Evolutionary conservation across 2,797 vertebrate genomes (phyloP).

Genomic region (Triplophysa yarkandensis): DNA sequence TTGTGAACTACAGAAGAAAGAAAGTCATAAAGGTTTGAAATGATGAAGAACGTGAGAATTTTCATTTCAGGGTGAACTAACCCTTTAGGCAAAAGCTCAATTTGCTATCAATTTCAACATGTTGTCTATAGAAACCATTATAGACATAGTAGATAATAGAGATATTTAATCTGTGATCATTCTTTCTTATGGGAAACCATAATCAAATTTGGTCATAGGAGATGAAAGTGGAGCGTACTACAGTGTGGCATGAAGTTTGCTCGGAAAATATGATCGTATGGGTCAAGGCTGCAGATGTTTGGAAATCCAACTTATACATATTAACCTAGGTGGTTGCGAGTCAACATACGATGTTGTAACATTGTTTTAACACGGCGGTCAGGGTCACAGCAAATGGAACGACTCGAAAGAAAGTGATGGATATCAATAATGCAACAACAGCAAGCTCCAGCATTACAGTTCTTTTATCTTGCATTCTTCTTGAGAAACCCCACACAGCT

Average conservation of each 20-base stretch:
- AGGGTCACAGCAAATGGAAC: conserved; percentile 23
- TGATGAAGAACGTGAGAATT: too few species aligned
- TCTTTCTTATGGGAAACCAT: background rate
- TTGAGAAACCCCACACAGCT: background rate
- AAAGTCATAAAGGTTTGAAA: too few species aligned
- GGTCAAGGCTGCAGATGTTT: conserved; percentile 38
- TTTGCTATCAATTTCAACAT: background rate
- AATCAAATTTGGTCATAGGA: background rate
- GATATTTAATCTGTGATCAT: background rate
- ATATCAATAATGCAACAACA: conserved; percentile 19
- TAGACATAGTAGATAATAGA: background rate
- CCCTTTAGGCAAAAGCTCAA: too few species aligned
- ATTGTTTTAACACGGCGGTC: conserved; percentile 38
- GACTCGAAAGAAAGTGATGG: conserved; percentile 5
- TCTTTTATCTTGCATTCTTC: background rate
- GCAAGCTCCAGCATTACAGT: background rate
- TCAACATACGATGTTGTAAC: conserved; percentile 48
- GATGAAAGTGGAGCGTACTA: conserved; percentile 3
- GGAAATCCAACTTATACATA: conserved; percentile 40
- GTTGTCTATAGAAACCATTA: background rate
- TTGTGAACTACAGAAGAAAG: too few species aligned
- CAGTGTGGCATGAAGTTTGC: conserved; percentile 39
- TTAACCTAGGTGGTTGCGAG: conserved; percentile 34
- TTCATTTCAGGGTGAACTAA: too few species aligned
- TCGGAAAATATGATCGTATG: conserved; percentile 21